Evolutionary conservation across 2,113 vertebrate species (phyloP).

Genomic region (Pardalotus punctatus): DNA sequence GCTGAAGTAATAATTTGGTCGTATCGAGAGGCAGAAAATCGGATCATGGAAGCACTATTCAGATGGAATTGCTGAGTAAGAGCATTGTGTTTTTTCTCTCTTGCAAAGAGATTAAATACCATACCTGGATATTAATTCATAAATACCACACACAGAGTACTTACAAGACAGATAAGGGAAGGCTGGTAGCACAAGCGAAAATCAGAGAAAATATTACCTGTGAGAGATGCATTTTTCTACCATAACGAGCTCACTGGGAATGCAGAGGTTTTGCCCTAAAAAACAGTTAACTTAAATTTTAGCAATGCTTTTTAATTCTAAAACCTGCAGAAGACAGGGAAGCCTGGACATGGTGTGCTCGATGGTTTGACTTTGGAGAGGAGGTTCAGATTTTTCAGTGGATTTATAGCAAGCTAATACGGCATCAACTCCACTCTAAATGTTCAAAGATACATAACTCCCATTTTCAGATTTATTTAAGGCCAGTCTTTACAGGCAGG

Average conservation of each 20-base stretch:
- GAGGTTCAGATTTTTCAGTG: background rate
- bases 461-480: background rate
- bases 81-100: background rate
- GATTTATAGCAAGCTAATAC: background rate
- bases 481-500: background rate
- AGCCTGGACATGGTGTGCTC: background rate
- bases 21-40: background rate
- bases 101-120: background rate
- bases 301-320: background rate
- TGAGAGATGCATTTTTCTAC: background rate
- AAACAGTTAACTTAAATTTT: background rate
- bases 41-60: background rate
- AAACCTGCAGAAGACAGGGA: background rate
- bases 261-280: background rate
- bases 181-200: background rate
- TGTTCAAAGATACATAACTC: background rate
- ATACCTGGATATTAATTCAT: background rate
- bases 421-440: background rate
- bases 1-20: conserved; percentile 27
- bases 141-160: background rate
- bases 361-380: background rate
- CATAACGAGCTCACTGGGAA: background rate
- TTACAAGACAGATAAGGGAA: background rate
- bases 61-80: conserved; percentile 9
- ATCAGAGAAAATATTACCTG: background rate